These are phyloP conservation scores for Motacilla alba DNA, from an alignment of 2,113 vertebrate species.

Conservation along the genomic window DNA sequence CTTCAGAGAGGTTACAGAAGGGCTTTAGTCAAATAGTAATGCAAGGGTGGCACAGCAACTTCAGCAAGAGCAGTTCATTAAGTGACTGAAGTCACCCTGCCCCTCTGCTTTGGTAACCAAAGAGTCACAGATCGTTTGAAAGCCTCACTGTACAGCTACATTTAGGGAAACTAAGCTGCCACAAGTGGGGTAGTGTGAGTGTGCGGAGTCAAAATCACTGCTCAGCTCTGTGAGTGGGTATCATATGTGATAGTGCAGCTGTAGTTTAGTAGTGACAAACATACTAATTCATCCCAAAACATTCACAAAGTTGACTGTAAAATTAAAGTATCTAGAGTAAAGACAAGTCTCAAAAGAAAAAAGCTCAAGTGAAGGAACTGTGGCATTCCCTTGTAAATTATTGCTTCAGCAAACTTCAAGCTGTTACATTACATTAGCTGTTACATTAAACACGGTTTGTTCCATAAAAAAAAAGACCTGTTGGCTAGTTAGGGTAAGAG, in stretches of 20 bases:
- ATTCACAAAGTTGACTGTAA: background rate
- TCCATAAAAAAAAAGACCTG: background rate
- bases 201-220: background rate
- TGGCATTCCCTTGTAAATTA: background rate
- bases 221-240: background rate
- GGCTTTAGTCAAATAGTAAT: background rate
- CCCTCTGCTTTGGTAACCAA: background rate
- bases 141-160: background rate
- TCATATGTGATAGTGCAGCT: background rate
- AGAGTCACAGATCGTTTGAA: background rate
- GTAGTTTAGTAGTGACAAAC: background rate
- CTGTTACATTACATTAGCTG: background rate
- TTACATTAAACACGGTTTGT: background rate
- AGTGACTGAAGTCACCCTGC: background rate
- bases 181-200: background rate
- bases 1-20: background rate
- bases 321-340: background rate
- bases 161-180: background rate
- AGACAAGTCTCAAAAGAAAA: background rate
- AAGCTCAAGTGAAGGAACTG: background rate
- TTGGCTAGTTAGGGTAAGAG: background rate
- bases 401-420: background rate
- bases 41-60: background rate
- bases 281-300: background rate
- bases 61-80: background rate